Base-by-base conservation (phyloP, 2,888 invertebrate species). In the Sabatieria punctata region DNA sequence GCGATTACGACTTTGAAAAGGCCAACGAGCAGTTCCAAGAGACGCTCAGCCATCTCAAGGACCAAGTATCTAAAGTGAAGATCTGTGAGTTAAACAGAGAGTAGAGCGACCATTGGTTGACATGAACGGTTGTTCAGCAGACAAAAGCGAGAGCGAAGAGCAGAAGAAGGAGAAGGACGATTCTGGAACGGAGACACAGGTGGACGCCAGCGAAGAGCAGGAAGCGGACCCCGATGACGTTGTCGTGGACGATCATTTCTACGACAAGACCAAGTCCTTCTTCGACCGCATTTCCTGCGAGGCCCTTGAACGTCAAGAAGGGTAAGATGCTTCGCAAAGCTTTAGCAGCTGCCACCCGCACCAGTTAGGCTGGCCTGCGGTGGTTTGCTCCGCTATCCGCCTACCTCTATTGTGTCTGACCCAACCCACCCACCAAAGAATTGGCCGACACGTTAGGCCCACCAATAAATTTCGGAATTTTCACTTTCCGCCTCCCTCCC, bases 271-370 rank as follows among this genome's bases (percentile, higher is more conserved):
- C 57, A 89, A 88, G 73, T 89, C 91, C 54, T 95, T 95, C 77
- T 95, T 93, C 67, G 93, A 95, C 70, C 88, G 83, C 68, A 95
- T 95, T 63, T 91, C 89, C 57, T 93, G 93, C 67, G 93, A 95
- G 67, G 85, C 93, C 11, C 18, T 22, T 11, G 45, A 45, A 26
- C 22, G 37, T 11, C 4, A 39, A 8, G 25, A 45, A 4, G 45
- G 45, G 35, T 24, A 19, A 4, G 24, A 15, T 6, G 8, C 6
- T 24, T n/a, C 38, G 19, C 8, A 8, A 8, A 19, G 18, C 13
- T 19, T 18, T 37, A 37, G 8, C 8, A 37, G 30, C 30, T 30
- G 30, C 8, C 30, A 15, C 8, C 15, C 15, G 30, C 8, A 15
- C 15, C 8, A 15, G 30, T 8, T 30, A 30, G 8, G 8, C 15